These are phyloP conservation scores for Eudorcas thomsonii DNA, from an alignment of 2,113 vertebrate species.

Conservation along the genomic window DNA sequence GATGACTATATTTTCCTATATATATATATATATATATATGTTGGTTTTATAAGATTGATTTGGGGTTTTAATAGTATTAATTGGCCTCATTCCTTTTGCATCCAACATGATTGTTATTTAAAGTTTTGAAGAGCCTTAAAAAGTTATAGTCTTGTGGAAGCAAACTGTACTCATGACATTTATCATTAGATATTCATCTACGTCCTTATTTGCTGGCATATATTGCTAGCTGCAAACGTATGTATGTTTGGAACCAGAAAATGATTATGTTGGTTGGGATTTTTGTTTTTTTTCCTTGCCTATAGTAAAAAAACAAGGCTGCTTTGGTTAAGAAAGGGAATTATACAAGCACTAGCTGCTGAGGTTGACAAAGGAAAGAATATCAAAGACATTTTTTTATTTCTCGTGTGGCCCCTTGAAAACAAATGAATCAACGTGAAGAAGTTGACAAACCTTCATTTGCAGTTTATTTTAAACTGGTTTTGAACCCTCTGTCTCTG, in stretches of 20 bases:
- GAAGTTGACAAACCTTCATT: neutral
- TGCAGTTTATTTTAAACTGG: neutral
- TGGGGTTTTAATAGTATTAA: neutral
- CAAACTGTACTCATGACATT: neutral
- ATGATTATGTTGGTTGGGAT: neutral
- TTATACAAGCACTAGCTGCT: neutral
- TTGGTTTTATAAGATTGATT: neutral
- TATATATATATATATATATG: neutral
- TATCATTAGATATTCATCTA: neutral
- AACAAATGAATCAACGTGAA: neutral
- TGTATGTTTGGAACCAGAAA: neutral
- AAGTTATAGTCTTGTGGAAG: neutral
- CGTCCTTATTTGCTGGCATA: neutral
- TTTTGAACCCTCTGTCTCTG: neutral
- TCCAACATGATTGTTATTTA: neutral
- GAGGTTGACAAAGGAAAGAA: neutral
- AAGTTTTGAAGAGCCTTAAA: neutral
- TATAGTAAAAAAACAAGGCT: neutral
- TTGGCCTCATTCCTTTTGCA: neutral
- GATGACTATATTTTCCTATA: neutral
- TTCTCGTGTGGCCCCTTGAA: neutral
- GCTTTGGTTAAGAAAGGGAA: neutral
- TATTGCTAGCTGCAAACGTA: neutral
- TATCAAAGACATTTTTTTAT: neutral
- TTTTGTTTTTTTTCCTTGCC: neutral